Conservation (phyloP, 2,113 vertebrate species). For the Cyprinus carpio region DNA sequence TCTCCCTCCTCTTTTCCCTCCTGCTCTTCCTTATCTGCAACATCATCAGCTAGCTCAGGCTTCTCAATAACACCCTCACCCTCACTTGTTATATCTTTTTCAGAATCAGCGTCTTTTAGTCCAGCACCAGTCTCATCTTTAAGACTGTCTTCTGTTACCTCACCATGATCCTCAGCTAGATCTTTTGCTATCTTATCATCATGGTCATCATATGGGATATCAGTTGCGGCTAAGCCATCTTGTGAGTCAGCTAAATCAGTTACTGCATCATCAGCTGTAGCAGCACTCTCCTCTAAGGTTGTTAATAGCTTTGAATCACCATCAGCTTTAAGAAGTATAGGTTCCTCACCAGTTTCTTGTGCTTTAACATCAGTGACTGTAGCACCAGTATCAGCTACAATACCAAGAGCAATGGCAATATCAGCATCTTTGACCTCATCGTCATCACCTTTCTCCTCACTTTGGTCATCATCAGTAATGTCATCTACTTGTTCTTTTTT, state of each 20-base stretch:
- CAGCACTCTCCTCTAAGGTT: slow-evolving; percentile 11
- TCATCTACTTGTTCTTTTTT: background rate
- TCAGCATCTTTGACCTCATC: slow-evolving; percentile 23
- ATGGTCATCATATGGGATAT: background rate
- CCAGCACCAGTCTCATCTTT: slow-evolving; percentile 9
- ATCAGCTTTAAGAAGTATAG: background rate
- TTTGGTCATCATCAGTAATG: background rate
- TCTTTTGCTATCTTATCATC: slow-evolving; percentile 21
- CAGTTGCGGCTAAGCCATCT: background rate
- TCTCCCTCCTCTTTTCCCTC: background rate
- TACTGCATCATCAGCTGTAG: slow-evolving; percentile 12
- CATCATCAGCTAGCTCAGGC: slow-evolving; percentile 20
- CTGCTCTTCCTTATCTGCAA: slow-evolving; percentile 14
- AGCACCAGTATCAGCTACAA: slow-evolving; percentile 24
- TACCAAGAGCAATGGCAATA: slow-evolving; percentile 18
- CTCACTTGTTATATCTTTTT: background rate
- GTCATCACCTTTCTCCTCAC: slow-evolving; percentile 20
- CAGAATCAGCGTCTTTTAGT: slow-evolving; percentile 4
- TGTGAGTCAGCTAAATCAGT: slow-evolving; percentile 18
- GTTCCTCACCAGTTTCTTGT: slow-evolving; percentile 39
- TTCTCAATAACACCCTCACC: slow-evolving; percentile 17
- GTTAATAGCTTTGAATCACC: background rate
- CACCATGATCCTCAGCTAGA: background rate
- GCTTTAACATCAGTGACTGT: slow-evolving; percentile 16
- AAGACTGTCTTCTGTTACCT: background rate